These are phyloP conservation scores for Orchesella cincta DNA, from an alignment of 1,140 invertebrate genomes.

Conservation along the genomic window DNA sequence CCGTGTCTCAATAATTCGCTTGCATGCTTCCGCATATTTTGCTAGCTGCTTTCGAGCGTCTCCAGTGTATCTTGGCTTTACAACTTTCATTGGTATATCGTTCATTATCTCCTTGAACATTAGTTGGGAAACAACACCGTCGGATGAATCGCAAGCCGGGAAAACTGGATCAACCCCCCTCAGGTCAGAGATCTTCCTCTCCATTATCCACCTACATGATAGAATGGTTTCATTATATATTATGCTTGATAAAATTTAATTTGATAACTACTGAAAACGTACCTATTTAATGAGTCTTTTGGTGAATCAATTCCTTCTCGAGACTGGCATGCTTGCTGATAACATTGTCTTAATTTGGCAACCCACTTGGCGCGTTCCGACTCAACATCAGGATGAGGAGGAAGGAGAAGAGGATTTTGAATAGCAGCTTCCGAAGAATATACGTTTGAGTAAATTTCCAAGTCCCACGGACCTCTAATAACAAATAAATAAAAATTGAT, in stretches of 20 bases:
- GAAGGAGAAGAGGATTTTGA: slow-evolving; percentile 75
- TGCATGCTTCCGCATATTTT: slow-evolving; percentile 92
- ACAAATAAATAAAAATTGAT: slow-evolving; percentile 23
- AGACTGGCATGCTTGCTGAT: slow-evolving; percentile 90
- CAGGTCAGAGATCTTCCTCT: slow-evolving; percentile 85
- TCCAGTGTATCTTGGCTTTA: slow-evolving; percentile 90
- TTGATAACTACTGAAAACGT: not conserved
- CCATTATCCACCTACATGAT: slow-evolving; percentile 76
- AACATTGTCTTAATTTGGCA: slow-evolving; percentile 82
- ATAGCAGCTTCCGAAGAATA: slow-evolving; percentile 29
- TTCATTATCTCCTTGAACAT: slow-evolving; percentile 99
- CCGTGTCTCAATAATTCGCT: slow-evolving; percentile 91
- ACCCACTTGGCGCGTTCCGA: slow-evolving; percentile 74
- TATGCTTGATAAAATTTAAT: not conserved
- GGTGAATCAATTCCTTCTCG: slow-evolving; percentile 92
- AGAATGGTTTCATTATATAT: no score
- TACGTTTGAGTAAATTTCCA: slow-evolving; percentile 89
- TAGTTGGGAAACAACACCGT: slow-evolving; percentile 75
- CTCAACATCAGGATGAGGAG: slow-evolving; percentile 91
- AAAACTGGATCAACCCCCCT: slow-evolving; percentile 74
- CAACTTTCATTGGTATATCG: slow-evolving; percentile 94
- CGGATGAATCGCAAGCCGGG: slow-evolving; percentile 85
- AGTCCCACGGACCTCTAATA: slow-evolving; percentile 86
- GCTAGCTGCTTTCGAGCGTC: slow-evolving; percentile 95
- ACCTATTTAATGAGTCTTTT: slow-evolving; percentile 89